Evolutionary conservation across 2,888 invertebrate genomes (phyloP).

Genomic region (Latheticus oryzae): DNA sequence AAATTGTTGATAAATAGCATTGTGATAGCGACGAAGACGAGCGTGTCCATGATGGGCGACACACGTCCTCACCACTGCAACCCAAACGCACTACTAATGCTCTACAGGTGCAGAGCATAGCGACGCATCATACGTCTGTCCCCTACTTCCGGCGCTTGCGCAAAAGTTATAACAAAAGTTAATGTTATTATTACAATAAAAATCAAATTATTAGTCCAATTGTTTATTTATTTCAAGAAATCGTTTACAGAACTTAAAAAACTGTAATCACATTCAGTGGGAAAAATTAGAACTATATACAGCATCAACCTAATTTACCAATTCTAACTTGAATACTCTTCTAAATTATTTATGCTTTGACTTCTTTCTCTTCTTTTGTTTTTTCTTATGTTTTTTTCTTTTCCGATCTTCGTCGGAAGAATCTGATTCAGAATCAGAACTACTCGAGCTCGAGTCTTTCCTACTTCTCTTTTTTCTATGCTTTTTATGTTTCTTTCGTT

Average conservation of each 20-base stretch:
- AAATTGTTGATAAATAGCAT: slow-evolving; percentile 1
- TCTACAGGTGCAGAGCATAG: slow-evolving; percentile 30
- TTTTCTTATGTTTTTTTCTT: slow-evolving; percentile 77
- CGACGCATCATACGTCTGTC: too few species aligned
- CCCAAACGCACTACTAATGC: slow-evolving; percentile 20
- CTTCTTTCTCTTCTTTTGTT: slow-evolving; percentile 79
- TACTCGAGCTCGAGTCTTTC: slow-evolving; percentile 73
- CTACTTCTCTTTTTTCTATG: slow-evolving; percentile 71
- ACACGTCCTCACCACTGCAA: slow-evolving; percentile 22
- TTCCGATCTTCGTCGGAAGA: slow-evolving; percentile 75
- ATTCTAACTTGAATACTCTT: neutral
- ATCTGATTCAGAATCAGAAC: slow-evolving; percentile 73
- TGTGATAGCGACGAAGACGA: slow-evolving; percentile 25
- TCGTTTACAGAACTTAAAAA: slow-evolving; percentile 28
- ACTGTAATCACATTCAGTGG: slow-evolving; percentile 21
- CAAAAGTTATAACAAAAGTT: neutral
- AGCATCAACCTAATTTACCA: slow-evolving; percentile 2
- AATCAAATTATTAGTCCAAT: neutral
- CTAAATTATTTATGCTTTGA: slow-evolving; percentile 72
- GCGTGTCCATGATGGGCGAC: slow-evolving; percentile 20
- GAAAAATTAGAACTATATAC: slow-evolving; percentile 21
- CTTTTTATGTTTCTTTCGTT: slow-evolving; percentile 61
- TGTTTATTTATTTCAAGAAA: neutral
- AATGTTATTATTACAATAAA: neutral
- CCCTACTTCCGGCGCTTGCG: slow-evolving; percentile 26